phyloP scores from a whole-genome alignment of 2,113 vertebrate species.

The Marmota flaviventris region DNA sequence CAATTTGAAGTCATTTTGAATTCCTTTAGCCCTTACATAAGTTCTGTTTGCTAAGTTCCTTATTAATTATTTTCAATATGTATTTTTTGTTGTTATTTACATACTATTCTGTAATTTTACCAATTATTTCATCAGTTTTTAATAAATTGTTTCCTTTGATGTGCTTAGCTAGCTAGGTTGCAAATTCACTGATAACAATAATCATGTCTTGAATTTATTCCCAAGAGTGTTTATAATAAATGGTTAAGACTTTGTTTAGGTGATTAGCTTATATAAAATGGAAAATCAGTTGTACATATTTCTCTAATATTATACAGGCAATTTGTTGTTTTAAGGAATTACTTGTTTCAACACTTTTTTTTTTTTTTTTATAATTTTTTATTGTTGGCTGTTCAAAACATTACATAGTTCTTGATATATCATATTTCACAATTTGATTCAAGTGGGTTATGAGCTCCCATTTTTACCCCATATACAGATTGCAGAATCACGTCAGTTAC shows the following conservation, averaged over 20 bases:
- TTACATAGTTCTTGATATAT: too few species aligned
- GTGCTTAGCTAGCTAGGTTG: neutral
- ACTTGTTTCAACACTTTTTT: neutral
- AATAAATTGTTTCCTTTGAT: neutral
- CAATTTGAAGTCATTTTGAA: neutral
- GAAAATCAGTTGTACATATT: neutral
- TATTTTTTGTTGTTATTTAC: neutral
- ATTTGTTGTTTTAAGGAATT: neutral
- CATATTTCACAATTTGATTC: too few species aligned
- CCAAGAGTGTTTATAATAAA: neutral
- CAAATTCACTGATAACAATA: neutral
- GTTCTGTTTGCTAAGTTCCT: neutral
- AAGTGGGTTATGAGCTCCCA: too few species aligned
- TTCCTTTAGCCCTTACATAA: neutral
- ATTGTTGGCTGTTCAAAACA: too few species aligned
- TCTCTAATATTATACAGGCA: neutral
- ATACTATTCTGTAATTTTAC: neutral
- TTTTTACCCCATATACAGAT: too few species aligned
- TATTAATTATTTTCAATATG: neutral
- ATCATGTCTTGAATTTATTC: neutral
- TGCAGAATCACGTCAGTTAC: too few species aligned
- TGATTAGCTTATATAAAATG: neutral
- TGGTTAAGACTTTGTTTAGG: neutral
- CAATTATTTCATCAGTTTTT: neutral
- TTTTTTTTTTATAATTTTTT: too few species aligned